These are phyloP conservation scores for Syrista parreyssii DNA, from an alignment of 2,888 invertebrate species.

Conservation along the genomic window DNA sequence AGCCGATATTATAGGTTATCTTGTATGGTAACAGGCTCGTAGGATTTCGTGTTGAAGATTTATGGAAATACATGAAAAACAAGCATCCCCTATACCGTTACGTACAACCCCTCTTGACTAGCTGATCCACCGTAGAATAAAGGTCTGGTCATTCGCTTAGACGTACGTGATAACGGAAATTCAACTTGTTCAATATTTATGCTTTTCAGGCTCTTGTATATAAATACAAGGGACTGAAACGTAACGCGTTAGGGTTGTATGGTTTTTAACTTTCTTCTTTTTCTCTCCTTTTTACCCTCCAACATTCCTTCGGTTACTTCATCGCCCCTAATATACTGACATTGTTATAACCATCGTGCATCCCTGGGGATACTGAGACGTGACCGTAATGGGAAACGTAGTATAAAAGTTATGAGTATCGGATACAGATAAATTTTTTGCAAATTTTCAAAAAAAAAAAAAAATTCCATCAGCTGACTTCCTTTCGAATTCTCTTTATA, in stretches of 20 bases:
- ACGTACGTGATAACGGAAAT: neutral
- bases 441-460: neutral
- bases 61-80: slow-evolving; percentile 44
- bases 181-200: neutral
- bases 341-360: neutral
- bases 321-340: neutral
- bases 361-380: neutral
- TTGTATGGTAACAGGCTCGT: slow-evolving; percentile 24
- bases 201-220: too few species aligned
- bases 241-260: too few species aligned
- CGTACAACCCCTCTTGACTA: neutral
- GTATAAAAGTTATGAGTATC: neutral
- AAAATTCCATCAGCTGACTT: neutral
- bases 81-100: slow-evolving; percentile 29
- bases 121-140: neutral
- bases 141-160: neutral
- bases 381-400: neutral
- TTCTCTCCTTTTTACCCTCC: neutral
- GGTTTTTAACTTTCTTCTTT: neutral
- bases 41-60: slow-evolving; percentile 45
- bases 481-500: neutral
- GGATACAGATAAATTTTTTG: neutral
- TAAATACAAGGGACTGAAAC: too few species aligned
- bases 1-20: neutral
- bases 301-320: neutral